These are phyloP conservation scores for Brachypteracias leptosomus DNA, from an alignment of 2,113 vertebrate species.

Conservation along the genomic window DNA sequence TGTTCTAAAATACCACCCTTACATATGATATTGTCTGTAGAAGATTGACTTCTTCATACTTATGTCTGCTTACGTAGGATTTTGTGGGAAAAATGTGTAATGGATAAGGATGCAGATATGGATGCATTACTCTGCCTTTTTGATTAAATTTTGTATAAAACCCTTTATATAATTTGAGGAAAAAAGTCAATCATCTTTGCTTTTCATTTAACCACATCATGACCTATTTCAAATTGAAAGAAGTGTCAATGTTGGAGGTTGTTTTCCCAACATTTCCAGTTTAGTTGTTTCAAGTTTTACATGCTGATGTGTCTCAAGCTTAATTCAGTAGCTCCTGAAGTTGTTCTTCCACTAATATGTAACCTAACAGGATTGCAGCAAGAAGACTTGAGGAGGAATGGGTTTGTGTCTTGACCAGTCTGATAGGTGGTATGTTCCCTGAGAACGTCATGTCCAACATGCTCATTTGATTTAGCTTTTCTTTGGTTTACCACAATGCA, in stretches of 20 bases:
- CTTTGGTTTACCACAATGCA: neutral
- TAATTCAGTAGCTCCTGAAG: neutral
- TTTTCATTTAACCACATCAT: neutral
- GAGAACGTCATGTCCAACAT: fast-evolving
- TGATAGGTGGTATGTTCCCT: neutral
- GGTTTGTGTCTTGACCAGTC: neutral
- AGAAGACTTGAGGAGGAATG: neutral
- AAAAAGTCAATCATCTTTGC: neutral
- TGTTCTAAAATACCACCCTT: neutral
- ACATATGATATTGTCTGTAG: neutral
- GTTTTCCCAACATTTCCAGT: neutral
- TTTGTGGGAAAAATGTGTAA: neutral
- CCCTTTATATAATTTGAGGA: neutral
- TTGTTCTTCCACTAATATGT: neutral
- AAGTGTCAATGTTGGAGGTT: neutral
- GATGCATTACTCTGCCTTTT: neutral
- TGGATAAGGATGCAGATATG: neutral
- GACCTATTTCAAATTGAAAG: neutral
- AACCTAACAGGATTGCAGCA: neutral
- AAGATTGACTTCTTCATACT: neutral
- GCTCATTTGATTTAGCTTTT: neutral
- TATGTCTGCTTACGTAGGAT: neutral
- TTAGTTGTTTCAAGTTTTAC: neutral
- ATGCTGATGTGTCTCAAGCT: neutral
- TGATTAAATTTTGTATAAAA: neutral